phyloP scores from a whole-genome alignment of 30 jellyfish, hydroid and myxozoan species.

The Catostylus mosaicus region DNA sequence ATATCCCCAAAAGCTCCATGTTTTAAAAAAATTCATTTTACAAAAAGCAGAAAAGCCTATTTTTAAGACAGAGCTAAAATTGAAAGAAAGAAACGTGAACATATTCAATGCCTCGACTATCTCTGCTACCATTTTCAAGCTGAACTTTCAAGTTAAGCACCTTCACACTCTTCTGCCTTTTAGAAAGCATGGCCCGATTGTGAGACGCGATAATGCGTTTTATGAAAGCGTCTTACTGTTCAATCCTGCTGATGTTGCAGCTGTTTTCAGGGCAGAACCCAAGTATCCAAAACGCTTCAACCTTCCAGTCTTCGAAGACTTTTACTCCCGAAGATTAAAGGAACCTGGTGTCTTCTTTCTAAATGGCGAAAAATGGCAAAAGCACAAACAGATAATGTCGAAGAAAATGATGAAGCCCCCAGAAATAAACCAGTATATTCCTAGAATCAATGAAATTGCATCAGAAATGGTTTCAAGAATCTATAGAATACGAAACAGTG shows the following conservation, averaged over 20 bases:
- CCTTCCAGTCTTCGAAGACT: constrained; percentile 16
- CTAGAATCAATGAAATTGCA: constrained; percentile 46
- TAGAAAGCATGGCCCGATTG: constrained; percentile 58
- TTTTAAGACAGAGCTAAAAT: too few species aligned
- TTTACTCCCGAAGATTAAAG: constrained; percentile 24
- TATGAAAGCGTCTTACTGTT: constrained; percentile 38
- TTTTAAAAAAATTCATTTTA: too few species aligned
- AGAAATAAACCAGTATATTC: constrained; percentile 41
- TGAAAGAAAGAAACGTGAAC: too few species aligned
- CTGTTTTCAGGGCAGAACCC: constrained; percentile 58
- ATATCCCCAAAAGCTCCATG: too few species aligned
- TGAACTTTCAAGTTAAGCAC: too few species aligned
- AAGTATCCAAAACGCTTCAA: constrained; percentile 50
- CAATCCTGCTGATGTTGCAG: constrained; percentile 50
- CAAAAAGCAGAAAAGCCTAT: too few species aligned
- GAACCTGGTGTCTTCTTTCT: constrained; percentile 78
- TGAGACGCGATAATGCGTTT: background rate
- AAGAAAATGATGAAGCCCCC: constrained; percentile 75
- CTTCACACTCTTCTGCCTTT: too few species aligned
- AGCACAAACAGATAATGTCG: constrained; percentile 43
- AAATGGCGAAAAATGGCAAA: constrained; percentile 73
- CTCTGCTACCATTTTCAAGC: too few species aligned
- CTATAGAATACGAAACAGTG: constrained; percentile 11
- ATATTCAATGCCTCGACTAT: too few species aligned
- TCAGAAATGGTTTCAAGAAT: constrained; percentile 41